Percentiles rank a stretch among this genome's conserved stretches.
phyloP scores from a whole-genome alignment of 1,140 invertebrate genomes.

The Drosophila albomicans region DNA sequence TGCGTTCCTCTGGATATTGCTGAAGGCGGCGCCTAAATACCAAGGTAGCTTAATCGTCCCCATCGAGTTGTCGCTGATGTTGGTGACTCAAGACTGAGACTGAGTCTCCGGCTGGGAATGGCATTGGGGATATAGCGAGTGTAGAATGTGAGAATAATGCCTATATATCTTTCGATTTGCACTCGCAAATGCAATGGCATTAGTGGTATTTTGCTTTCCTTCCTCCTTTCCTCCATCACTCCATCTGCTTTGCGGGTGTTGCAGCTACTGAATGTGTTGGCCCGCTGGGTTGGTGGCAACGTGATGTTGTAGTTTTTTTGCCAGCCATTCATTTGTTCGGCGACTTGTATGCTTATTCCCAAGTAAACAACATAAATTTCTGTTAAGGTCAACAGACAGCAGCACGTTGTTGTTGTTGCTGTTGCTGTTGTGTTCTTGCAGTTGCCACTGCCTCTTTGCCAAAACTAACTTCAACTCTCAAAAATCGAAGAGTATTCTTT shows the following conservation, averaged over 20 bases:
- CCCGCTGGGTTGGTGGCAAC: slow-evolving; percentile 35
- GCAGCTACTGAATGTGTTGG: slow-evolving; percentile 5
- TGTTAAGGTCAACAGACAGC: slow-evolving; percentile 69
- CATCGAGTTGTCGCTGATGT: slow-evolving; percentile 15
- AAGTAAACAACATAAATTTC: slow-evolving; percentile 77
- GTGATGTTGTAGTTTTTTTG: neutral
- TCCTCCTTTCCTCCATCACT: too few relatives aligned
- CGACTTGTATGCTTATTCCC: slow-evolving; percentile 51
- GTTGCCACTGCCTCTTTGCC: slow-evolving; percentile 3
- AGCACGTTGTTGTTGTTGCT: neutral
- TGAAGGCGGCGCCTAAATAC: slow-evolving; percentile 18
- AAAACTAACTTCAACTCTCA: neutral
- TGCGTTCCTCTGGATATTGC: too few relatives aligned
- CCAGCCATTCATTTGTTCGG: neutral
- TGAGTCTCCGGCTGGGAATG: slow-evolving; percentile 11
- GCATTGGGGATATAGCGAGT: slow-evolving; percentile 16
- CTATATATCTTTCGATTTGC: slow-evolving; percentile 57
- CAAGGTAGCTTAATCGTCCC: neutral
- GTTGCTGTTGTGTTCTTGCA: slow-evolving; percentile 1
- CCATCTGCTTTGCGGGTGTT: neutral
- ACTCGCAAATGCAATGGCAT: slow-evolving; percentile 45
- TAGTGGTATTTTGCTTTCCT: slow-evolving; percentile 8
- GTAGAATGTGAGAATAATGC: slow-evolving; percentile 45
- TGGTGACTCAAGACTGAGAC: slow-evolving; percentile 31
- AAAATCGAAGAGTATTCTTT: neutral